Base-by-base conservation (phyloP, 2,888 invertebrate species). In the Dicyrtomina minuta region DNA sequence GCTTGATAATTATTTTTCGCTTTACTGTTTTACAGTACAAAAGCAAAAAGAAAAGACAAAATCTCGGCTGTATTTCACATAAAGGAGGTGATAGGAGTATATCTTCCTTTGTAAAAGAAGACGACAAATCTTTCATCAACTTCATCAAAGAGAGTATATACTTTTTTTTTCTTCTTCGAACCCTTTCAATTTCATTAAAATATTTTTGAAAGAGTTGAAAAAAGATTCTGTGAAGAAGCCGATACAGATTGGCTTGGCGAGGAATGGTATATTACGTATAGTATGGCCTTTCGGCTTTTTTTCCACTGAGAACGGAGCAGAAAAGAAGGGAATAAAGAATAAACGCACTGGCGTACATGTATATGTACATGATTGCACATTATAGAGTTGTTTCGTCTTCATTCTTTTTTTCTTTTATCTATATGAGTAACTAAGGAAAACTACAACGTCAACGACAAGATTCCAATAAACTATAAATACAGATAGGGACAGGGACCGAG, bases 391-490 rank as follows among this genome's bases (percentile, higher is more conserved):
- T 20, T 17, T 26, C 4, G 22, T 33, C 33, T 33, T 33, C 53
- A 53, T 20, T 53, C 22, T 53, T 10, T 33, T 51, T 22, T n/a
- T n/a, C n/a, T n/a, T n/a, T n/a, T n/a, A n/a, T n/a, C n/a, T n/a
- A n/a, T n/a, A n/a, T n/a, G n/a, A n/a, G n/a, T n/a, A n/a, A n/a
- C n/a, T n/a, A n/a, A n/a, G n/a, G n/a, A n/a, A n/a, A n/a, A n/a
- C n/a, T n/a, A n/a, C n/a, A n/a, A n/a, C n/a, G n/a, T 39, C 53
- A 33, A 8, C 53, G 64, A 55, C 51, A 64, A 64, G 51, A 53
- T 64, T 64, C 53, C 64, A 64, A 64, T 64, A 64, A 64, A 53
- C 39, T 39, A 33, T 39, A 22, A 15, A 55, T n/a, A n/a, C n/a
- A n/a, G n/a, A n/a, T n/a, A n/a, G n/a, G n/a, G n/a, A n/a, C 33